Conservation (phyloP, 2,888 invertebrate genomes). For the Drosophila barbarae region DNA sequence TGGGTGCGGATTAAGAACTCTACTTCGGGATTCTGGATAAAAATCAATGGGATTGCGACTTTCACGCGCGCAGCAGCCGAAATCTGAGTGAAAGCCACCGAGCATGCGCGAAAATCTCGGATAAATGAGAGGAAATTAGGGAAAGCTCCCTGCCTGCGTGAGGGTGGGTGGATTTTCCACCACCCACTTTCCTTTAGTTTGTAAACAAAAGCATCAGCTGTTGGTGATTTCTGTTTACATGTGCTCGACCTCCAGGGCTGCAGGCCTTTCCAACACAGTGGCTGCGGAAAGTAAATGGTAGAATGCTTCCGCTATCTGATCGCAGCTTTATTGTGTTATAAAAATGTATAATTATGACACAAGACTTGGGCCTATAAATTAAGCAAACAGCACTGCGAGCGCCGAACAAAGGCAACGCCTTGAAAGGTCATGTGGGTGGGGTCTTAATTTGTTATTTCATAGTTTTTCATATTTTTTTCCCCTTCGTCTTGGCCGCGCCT, state of each 20-base stretch:
- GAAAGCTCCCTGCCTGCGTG: slow-evolving; percentile 2
- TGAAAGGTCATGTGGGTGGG: slow-evolving; percentile 59
- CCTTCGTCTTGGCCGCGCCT: slow-evolving; percentile 22
- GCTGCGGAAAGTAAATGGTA: slow-evolving; percentile 19
- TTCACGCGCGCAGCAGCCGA: slow-evolving; percentile 64
- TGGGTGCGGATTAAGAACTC: slow-evolving; percentile 72
- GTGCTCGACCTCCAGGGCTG: slow-evolving; percentile 25
- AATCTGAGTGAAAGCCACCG: slow-evolving; percentile 20
- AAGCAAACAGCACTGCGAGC: slow-evolving; percentile 13
- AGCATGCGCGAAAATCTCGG: slow-evolving; percentile 34
- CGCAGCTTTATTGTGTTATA: slow-evolving; percentile 16
- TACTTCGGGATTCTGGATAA: slow-evolving; percentile 69
- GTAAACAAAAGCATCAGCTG: slow-evolving; percentile 46
- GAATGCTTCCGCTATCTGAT: slow-evolving; percentile 31
- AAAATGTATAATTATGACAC: slow-evolving; percentile 51
- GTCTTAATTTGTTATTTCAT: slow-evolving; percentile 30
- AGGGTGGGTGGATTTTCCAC: slow-evolving; percentile 35
- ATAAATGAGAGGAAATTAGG: slow-evolving; percentile 36
- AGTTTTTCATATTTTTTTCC: slow-evolving; percentile 18
- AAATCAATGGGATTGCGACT: slow-evolving; percentile 66
- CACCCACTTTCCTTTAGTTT: slow-evolving; percentile 22
- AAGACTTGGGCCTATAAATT: slow-evolving; percentile 42
- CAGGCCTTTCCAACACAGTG: slow-evolving; percentile 26
- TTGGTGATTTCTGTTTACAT: slow-evolving; percentile 18
- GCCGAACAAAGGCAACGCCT: slow-evolving; percentile 30